phyloP scores from a whole-genome alignment of 2,113 vertebrate species.

The Laticauda laticaudata region DNA sequence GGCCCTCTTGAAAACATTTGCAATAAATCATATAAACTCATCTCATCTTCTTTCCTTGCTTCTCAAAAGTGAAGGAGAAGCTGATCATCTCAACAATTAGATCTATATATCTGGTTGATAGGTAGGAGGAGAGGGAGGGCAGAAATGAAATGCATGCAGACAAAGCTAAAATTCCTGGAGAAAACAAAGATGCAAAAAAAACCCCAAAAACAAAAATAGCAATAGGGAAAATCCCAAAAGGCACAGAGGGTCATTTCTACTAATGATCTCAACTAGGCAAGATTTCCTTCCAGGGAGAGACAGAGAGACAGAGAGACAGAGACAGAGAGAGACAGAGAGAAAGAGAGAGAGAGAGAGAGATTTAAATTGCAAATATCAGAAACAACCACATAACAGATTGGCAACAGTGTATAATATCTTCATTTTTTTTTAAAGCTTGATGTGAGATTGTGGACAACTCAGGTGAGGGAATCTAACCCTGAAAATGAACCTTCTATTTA shows the following conservation, averaged over 20 bases:
- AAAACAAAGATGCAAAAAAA: too few relatives aligned
- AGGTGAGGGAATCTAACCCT: neutral
- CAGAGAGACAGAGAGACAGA: too few relatives aligned
- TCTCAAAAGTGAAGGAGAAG: neutral
- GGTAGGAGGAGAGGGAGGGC: neutral
- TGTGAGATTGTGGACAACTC: neutral
- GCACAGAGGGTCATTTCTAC: neutral
- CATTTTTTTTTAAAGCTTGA: neutral
- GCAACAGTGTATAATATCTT: neutral
- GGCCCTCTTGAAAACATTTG: rapidly evolving
- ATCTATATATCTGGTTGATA: neutral
- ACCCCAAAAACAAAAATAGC: neutral
- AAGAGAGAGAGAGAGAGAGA: neutral
- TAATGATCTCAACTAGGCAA: too few relatives aligned
- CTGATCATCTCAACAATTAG: neutral
- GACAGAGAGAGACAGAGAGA: too few relatives aligned
- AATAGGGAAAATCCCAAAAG: neutral
- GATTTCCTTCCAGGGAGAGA: neutral
- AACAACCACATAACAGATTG: neutral
- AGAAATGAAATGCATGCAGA: neutral
- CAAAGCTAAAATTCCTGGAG: too few relatives aligned
- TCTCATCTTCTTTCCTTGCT: neutral
- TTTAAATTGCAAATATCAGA: neutral
- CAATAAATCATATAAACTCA: neutral
- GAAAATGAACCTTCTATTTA: neutral